These are phyloP conservation scores for Pygoscelis adeliae DNA, from an alignment of 2,113 vertebrate species.

Conservation along the genomic window DNA sequence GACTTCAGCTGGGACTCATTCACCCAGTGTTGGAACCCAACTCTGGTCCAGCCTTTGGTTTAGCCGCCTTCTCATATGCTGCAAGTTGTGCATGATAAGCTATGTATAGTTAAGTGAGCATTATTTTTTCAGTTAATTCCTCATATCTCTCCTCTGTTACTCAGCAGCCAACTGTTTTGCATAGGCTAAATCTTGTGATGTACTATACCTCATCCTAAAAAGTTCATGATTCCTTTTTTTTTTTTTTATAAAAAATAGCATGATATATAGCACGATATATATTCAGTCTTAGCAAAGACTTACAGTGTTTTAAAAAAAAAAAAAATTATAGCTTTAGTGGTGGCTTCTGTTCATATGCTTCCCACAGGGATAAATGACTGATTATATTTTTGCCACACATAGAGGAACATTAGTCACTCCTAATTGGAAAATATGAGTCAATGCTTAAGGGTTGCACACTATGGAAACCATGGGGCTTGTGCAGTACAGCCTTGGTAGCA, in stretches of 20 bases:
- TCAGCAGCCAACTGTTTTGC: neutral
- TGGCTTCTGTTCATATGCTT: slow-evolving; percentile 48
- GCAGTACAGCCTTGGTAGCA: neutral
- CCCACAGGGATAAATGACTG: slow-evolving; percentile 61
- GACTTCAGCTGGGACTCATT: neutral
- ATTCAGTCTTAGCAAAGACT: neutral
- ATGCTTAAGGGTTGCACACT: slow-evolving; percentile 43
- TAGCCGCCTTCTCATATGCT: neutral
- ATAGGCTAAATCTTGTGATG: neutral
- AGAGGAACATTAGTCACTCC: slow-evolving; percentile 55
- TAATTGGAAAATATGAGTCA: slow-evolving; percentile 68
- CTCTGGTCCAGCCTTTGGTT: neutral
- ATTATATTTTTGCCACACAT: slow-evolving; percentile 51
- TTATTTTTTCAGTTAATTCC: neutral
- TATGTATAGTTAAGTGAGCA: neutral
- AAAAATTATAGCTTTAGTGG: neutral
- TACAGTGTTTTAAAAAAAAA: neutral
- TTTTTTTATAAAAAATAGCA: neutral
- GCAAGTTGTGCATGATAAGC: neutral
- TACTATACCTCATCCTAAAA: neutral
- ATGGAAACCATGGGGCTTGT: neutral
- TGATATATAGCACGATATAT: neutral
- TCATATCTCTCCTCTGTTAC: neutral
- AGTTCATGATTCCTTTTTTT: neutral
- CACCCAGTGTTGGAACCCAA: neutral